Percentiles rank a stretch among this genome's conserved stretches.
These are phyloP conservation scores for Pseudochaenichthys georgianus DNA, from an alignment of 2,797 vertebrate species.

Conservation along the genomic window DNA sequence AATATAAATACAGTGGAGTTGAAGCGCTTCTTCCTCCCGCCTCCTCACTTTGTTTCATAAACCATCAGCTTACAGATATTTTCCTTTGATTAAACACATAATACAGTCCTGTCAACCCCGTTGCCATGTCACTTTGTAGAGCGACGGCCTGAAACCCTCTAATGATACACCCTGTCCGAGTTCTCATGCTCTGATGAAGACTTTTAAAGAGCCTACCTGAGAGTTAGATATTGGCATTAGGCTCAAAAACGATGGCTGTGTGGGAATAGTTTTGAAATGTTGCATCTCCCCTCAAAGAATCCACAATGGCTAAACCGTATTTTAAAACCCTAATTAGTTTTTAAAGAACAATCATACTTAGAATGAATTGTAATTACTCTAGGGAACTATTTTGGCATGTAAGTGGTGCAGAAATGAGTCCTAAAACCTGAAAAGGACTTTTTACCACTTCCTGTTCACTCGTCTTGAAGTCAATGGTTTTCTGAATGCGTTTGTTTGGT, in stretches of 20 bases:
- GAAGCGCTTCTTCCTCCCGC: background rate
- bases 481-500: too few relatives aligned
- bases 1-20: background rate
- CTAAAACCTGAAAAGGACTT: too few relatives aligned
- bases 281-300: background rate
- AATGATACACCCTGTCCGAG: background rate
- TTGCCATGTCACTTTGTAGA: background rate
- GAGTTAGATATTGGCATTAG: background rate
- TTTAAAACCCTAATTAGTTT: background rate
- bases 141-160: background rate
- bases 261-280: constrained; percentile 17
- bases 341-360: constrained; percentile 1
- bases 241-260: background rate
- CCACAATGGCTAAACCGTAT: background rate
- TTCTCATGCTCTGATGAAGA: background rate
- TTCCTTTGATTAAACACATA: background rate
- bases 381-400: background rate
- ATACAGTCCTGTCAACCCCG: constrained; percentile 1
- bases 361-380: background rate
- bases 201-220: background rate
- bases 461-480: too few relatives aligned
- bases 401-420: background rate
- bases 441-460: too few relatives aligned
- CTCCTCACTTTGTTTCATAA: background rate
- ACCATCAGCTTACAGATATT: background rate